Evolutionary conservation across 2,888 invertebrate species (phyloP).

Genomic region (Agonopterix subpropinquella): DNA sequence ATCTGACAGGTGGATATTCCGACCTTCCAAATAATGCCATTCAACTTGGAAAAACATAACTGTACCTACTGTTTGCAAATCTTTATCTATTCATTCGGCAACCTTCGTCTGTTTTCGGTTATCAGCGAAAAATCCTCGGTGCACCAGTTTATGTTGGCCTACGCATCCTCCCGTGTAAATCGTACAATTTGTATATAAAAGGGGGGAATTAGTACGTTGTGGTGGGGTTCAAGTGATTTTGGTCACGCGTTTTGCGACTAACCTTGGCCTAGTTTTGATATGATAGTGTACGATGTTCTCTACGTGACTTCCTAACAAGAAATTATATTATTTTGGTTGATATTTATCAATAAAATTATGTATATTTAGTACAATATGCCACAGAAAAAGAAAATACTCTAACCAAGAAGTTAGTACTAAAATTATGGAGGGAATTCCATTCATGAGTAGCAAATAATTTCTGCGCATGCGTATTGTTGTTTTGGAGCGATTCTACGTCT

Average conservation of each 20-base stretch:
- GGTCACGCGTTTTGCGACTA: slow-evolving; percentile 21
- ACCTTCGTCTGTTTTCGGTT: slow-evolving; percentile 28
- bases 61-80: slow-evolving; percentile 4
- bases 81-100: slow-evolving; percentile 25
- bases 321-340: slow-evolving; percentile 4
- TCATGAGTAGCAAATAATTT: too few relatives aligned
- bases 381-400: too few relatives aligned
- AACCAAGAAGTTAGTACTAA: too few relatives aligned
- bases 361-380: too few relatives aligned
- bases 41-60: background rate
- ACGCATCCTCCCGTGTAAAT: background rate
- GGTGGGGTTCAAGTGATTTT: slow-evolving; percentile 29
- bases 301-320: slow-evolving; percentile 49
- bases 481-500: too few relatives aligned
- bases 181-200: background rate
- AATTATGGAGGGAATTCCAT: too few relatives aligned
- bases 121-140: background rate
- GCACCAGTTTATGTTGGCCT: background rate
- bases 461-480: too few relatives aligned
- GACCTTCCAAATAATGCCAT: background rate
- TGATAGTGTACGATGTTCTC: slow-evolving; percentile 39
- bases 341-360: background rate
- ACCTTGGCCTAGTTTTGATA: slow-evolving; percentile 57
- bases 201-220: background rate
- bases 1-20: slow-evolving; percentile 3